These are phyloP conservation scores for Gambusia yucatana DNA, from an alignment of 2,797 vertebrate genomes.

Conservation along the genomic window DNA sequence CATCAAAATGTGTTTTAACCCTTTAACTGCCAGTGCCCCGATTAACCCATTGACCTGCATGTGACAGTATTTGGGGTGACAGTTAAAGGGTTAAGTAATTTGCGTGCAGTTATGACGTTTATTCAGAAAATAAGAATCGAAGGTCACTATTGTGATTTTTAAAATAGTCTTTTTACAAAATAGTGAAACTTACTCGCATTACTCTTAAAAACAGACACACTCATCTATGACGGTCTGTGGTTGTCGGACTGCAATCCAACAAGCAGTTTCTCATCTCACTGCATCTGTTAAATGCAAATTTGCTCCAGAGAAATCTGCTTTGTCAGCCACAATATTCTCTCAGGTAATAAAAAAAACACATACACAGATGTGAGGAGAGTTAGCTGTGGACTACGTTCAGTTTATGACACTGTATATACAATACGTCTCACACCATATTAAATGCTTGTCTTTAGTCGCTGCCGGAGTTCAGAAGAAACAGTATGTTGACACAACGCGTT, in stretches of 20 bases:
- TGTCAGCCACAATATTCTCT: constrained; percentile 20
- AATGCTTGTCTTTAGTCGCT: constrained; percentile 20
- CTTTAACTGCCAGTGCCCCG: too few relatives aligned
- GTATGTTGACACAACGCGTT: constrained; percentile 46
- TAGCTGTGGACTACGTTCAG: constrained; percentile 8
- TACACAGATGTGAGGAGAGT: constrained; percentile 14
- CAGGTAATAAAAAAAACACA: constrained; percentile 9
- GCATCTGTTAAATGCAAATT: constrained; percentile 41
- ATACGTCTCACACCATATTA: neutral
- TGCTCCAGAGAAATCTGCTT: constrained; percentile 16
- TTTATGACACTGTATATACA: constrained; percentile 10
- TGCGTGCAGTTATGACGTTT: neutral
- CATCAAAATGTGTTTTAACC: neutral
- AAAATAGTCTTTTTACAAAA: constrained; percentile 24
- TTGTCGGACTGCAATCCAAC: constrained; percentile 21
- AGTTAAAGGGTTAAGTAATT: neutral
- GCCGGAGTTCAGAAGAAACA: constrained; percentile 25
- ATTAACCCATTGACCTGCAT: too few relatives aligned
- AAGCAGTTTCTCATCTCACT: constrained; percentile 33
- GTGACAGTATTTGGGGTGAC: too few relatives aligned
- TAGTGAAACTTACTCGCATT: constrained; percentile 12
- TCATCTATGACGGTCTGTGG: constrained; percentile 4
- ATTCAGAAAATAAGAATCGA: neutral
- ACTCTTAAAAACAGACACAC: constrained; percentile 23
- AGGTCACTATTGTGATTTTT: neutral